Percentiles rank a stretch among this genome's conserved stretches.
phyloP scores from a whole-genome alignment of 2,888 invertebrate genomes.

The Drosophila cyrtoloma region DNA sequence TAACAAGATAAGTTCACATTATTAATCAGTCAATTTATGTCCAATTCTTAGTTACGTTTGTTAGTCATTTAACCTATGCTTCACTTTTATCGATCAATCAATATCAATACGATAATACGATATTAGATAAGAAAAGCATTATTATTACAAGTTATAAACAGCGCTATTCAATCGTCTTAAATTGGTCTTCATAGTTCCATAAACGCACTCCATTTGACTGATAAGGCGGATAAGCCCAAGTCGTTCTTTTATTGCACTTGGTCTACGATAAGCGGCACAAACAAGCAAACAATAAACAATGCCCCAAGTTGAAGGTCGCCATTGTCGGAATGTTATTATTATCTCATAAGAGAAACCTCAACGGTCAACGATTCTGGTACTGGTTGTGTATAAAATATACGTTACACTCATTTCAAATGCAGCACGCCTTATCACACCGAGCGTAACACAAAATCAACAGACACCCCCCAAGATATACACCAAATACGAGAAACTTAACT shows the following conservation, averaged over 20 bases:
- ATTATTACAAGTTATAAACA: neutral
- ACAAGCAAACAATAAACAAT: slow-evolving; percentile 5
- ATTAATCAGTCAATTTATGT: neutral
- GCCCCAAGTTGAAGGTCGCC: slow-evolving; percentile 68
- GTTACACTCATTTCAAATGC: slow-evolving; percentile 80
- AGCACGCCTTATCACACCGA: slow-evolving; percentile 66
- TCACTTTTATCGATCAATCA: neutral
- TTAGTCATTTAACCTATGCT: neutral
- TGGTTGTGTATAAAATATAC: slow-evolving; percentile 74
- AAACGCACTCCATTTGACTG: slow-evolving; percentile 10
- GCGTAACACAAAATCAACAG: slow-evolving; percentile 63
- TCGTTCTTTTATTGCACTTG: slow-evolving; percentile 28
- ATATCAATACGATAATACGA: neutral
- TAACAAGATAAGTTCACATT: neutral
- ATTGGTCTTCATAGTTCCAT: neutral
- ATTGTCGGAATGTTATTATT: slow-evolving; percentile 45
- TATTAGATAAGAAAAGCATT: neutral
- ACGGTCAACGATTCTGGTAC: slow-evolving; percentile 22
- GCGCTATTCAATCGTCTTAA: slow-evolving; percentile 1
- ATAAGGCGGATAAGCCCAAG: slow-evolving; percentile 46
- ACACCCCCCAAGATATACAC: slow-evolving; percentile 52
- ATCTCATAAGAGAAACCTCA: slow-evolving; percentile 55
- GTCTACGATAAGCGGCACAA: slow-evolving; percentile 39
- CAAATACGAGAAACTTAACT: slow-evolving; percentile 21
- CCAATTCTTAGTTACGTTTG: neutral